Conservation (phyloP, 2,888 invertebrate genomes). For the Neoitamus cyanurus region DNA sequence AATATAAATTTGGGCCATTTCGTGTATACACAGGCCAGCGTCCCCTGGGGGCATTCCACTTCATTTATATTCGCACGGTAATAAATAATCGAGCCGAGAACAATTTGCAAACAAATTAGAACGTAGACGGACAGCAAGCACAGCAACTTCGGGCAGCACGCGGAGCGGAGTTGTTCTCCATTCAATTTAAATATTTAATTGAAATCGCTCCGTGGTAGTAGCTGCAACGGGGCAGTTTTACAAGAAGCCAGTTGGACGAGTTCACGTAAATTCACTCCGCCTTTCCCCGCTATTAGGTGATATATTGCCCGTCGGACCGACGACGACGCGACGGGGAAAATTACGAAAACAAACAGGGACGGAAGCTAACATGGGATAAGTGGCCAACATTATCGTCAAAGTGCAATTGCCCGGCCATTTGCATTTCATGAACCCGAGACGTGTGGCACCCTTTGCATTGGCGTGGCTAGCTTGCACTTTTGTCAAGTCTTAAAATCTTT, state of each 20-base stretch:
- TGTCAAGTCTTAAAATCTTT: neutral
- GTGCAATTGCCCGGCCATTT: neutral
- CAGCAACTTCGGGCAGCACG: neutral
- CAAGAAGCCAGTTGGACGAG: neutral
- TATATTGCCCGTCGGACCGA: neutral
- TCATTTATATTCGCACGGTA: neutral
- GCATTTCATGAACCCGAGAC: neutral
- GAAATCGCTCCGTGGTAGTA: neutral
- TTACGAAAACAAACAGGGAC: neutral
- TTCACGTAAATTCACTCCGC: neutral
- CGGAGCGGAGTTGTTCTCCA: neutral
- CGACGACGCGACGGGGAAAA: neutral
- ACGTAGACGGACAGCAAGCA: neutral
- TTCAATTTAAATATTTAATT: conserved; percentile 1
- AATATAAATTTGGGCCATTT: neutral
- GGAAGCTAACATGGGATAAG: neutral
- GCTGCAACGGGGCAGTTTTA: neutral
- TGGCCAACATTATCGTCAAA: neutral
- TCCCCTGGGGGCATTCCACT: neutral
- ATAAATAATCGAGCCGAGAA: neutral
- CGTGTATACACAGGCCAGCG: neutral
- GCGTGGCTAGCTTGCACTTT: neutral
- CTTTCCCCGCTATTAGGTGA: neutral
- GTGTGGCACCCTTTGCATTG: neutral
- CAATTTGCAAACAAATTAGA: neutral